These are phyloP conservation scores for Cephalotes varians DNA, from an alignment of 2,888 invertebrate genomes.

Conservation along the genomic window DNA sequence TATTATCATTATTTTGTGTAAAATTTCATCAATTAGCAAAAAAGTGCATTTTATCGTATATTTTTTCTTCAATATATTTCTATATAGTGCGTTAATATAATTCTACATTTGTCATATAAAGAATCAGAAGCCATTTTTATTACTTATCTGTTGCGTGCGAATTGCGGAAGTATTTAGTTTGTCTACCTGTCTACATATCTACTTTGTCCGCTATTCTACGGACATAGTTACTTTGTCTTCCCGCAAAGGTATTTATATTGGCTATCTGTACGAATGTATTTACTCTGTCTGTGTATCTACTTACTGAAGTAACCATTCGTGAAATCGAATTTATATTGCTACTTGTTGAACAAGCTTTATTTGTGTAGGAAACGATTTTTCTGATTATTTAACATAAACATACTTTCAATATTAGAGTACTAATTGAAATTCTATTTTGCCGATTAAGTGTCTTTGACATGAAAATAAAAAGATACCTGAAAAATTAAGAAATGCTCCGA, in stretches of 20 bases:
- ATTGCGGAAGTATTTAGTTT: conserved; percentile 21
- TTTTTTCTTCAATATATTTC: background rate
- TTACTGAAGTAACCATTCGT: conserved; percentile 19
- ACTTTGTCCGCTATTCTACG: conserved; percentile 2
- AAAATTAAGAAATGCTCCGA: background rate
- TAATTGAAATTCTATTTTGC: background rate
- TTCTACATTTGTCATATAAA: background rate
- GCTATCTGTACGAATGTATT: conserved; percentile 20
- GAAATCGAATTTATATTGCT: conserved; percentile 45
- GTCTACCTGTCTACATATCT: conserved; percentile 17
- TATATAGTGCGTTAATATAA: background rate
- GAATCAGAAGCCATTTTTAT: conserved; percentile 6
- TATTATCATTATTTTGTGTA: background rate
- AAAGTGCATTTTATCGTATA: background rate
- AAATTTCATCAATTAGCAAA: background rate
- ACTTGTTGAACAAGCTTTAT: conserved; percentile 18
- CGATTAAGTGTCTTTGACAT: background rate
- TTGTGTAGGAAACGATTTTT: background rate
- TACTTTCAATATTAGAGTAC: background rate
- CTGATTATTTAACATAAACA: background rate
- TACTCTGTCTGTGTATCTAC: conserved; percentile 4
- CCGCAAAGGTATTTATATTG: conserved; percentile 25
- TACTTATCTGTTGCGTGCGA: conserved; percentile 14
- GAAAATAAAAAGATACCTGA: background rate
- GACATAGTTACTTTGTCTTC: conserved; percentile 24